Evolutionary conservation across 2,888 invertebrate species (phyloP), one percentile per base, ranked within the genome.

Genomic region (Eustalomyia histrio): DNA sequence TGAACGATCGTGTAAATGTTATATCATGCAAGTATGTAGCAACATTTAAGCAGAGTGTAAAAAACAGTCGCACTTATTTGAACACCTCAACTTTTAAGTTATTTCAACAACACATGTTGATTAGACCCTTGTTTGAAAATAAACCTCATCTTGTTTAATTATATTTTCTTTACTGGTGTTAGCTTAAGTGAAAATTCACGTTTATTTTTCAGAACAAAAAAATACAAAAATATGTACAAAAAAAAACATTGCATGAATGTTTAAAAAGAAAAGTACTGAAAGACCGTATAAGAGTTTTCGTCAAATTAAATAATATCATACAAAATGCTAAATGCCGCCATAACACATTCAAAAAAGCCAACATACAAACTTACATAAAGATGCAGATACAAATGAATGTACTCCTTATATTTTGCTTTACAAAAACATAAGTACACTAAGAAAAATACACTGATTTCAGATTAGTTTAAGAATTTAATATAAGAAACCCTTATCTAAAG

Each of bases 101-200:
- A 63, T 50, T 63, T 16, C 47, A 63, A 24, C 12, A 63, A 63
- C 47, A 63, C 63, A 63, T 50, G 47, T 50, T 63, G 63, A 63
- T 50, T 63, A 63, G 17, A 63, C 29, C 29, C 47, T n/a, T 29
- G 10, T 43, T 24, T 43, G 29, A 17, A 50, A 50, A 39, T 58
- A 60, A 21, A 17, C 17, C 33, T 53, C 57, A 57, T 57, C 29
- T 57, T n/a, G 57, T 33, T 18, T 67, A 67, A 67, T 67, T 68
- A 43, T 39, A 55, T 24, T 12, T 57, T 68, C 55, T 57, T 55
- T 16, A 57, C 57, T 57, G 39, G 39, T 65, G 7, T 58, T 58
- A 69, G 16, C 29, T 58, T 50, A 58, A 69, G 68, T 69, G 47
- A 55, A 58, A 69, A 58, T 47, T 69, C 68, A 50, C 58, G 68